Conservation (phyloP, 2,113 vertebrate species). For the Embiotoca jacksoni region DNA sequence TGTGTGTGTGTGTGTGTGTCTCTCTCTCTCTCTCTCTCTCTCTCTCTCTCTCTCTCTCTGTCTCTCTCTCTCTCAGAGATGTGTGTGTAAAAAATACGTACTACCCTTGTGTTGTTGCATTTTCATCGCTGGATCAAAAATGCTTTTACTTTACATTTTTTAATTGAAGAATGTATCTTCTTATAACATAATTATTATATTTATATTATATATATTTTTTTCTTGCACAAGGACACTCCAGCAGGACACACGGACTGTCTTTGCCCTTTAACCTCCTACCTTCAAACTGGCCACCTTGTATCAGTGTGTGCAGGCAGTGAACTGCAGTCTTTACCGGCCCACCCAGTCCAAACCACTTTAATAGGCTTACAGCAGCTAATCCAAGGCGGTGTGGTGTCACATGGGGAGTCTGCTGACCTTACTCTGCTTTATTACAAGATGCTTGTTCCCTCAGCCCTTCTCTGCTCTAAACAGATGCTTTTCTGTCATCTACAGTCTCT, state of each 20-base stretch:
- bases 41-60: too few relatives aligned
- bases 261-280: slow-evolving; percentile 28
- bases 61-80: too few relatives aligned
- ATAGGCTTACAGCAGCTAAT: slow-evolving; percentile 75
- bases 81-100: too few relatives aligned
- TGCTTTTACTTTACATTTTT: too few relatives aligned
- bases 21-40: too few relatives aligned
- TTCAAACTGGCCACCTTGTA: slow-evolving; percentile 16
- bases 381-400: slow-evolving; percentile 65
- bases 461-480: slow-evolving; percentile 16
- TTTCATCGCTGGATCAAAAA: too few relatives aligned
- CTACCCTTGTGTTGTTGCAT: too few relatives aligned
- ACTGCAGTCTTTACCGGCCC: slow-evolving; percentile 30
- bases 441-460: slow-evolving; percentile 36
- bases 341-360: slow-evolving; percentile 50
- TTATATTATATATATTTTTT: too few relatives aligned
- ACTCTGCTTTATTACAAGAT: slow-evolving; percentile 65
- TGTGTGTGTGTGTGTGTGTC: too few relatives aligned
- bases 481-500: not conserved
- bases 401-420: slow-evolving; percentile 70
- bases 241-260: slow-evolving; percentile 2
- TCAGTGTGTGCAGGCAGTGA: not conserved
- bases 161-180: too few relatives aligned
- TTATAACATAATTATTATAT: too few relatives aligned
- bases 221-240: slow-evolving; percentile 50